These are phyloP conservation scores for Sciurus vulgaris DNA, from an alignment of 2,797 vertebrate genomes.

Conservation along the genomic window DNA sequence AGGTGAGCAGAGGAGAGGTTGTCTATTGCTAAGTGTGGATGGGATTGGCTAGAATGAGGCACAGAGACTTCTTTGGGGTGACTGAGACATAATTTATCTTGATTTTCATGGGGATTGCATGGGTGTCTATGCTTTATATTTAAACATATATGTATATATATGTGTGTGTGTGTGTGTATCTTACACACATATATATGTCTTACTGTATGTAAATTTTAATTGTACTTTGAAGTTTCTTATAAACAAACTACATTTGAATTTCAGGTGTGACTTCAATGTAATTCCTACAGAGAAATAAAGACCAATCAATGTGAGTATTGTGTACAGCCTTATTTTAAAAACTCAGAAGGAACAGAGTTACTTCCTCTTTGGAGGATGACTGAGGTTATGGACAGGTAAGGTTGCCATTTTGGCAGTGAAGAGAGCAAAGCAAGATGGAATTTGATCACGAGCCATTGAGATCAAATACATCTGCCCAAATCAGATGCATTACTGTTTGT, in stretches of 20 bases:
- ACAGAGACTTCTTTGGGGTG: not conserved
- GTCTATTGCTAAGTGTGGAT: not conserved
- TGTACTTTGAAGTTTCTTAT: not conserved
- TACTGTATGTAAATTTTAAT: not conserved
- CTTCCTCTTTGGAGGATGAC: not conserved
- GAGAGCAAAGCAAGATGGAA: conserved; percentile 11
- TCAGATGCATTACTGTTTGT: not conserved
- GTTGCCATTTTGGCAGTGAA: not conserved
- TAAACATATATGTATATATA: not conserved
- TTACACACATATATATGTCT: not conserved
- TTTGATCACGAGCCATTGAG: not conserved
- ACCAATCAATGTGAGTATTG: not conserved
- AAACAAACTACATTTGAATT: conserved; percentile 7
- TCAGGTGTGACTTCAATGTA: not conserved
- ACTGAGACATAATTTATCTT: not conserved
- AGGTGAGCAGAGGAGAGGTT: not conserved
- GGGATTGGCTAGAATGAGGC: not conserved
- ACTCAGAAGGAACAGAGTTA: not conserved
- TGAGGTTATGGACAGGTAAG: not conserved
- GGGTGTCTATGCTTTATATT: not conserved
- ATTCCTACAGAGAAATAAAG: conserved; percentile 1
- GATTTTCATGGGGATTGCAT: not conserved
- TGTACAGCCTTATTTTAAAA: not conserved
- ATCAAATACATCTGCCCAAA: conserved; percentile 30
- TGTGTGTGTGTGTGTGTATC: too few relatives aligned